These are phyloP conservation scores for Cyclargus thomasi DNA, from an alignment of 1,140 invertebrate species.

Conservation along the genomic window DNA sequence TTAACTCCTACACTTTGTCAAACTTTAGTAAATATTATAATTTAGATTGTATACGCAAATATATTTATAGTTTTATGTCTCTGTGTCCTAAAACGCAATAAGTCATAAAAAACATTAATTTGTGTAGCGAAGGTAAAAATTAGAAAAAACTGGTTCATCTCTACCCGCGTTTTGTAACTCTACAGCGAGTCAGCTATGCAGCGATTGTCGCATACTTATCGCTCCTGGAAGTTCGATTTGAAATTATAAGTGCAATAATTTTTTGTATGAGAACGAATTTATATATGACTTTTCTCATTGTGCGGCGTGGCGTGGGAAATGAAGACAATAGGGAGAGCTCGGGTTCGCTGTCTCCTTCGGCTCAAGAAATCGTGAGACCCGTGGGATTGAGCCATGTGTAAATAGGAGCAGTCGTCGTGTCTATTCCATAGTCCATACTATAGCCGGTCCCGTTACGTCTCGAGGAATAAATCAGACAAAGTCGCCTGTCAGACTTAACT, in stretches of 20 bases:
- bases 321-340: slow-evolving; percentile 56
- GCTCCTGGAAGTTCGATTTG: slow-evolving; percentile 13
- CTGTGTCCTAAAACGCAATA: too few species aligned
- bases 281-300: slow-evolving; percentile 53
- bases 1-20: too few species aligned
- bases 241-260: slow-evolving; percentile 21
- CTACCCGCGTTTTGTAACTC: too few species aligned
- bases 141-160: too few species aligned
- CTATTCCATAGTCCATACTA: slow-evolving; percentile 31
- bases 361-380: slow-evolving; percentile 58
- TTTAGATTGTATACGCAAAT: too few species aligned
- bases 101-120: too few species aligned
- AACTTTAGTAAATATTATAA: too few species aligned
- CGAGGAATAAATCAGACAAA: slow-evolving; percentile 11
- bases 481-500: slow-evolving; percentile 3
- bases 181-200: not conserved
- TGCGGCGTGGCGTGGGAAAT: slow-evolving; percentile 50
- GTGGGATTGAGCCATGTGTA: slow-evolving; percentile 40
- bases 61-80: too few species aligned
- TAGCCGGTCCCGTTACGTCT: slow-evolving; percentile 17
- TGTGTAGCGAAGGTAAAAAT: too few species aligned
- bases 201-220: not conserved
- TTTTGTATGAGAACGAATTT: slow-evolving; percentile 40
- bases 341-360: slow-evolving; percentile 37
- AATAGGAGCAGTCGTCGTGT: slow-evolving; percentile 42